These are phyloP conservation scores for Hymenochirus boettgeri DNA, from an alignment of 2,113 vertebrate species.

Conservation along the genomic window DNA sequence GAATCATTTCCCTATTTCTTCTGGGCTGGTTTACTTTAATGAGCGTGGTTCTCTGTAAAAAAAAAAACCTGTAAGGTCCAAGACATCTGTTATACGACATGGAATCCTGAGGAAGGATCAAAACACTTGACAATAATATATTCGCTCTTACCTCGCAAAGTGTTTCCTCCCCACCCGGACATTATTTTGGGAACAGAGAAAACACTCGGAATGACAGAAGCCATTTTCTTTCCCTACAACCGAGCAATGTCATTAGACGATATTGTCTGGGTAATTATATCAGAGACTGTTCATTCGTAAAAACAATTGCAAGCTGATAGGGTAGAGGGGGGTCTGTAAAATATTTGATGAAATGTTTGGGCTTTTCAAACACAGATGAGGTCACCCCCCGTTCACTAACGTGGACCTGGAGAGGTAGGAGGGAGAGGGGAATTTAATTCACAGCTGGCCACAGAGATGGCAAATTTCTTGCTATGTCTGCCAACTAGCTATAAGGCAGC, in stretches of 20 bases:
- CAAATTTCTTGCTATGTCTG: conserved; percentile 39
- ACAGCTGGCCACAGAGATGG: conserved; percentile 51
- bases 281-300: conserved; percentile 55
- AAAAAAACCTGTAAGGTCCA: no score
- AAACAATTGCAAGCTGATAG: conserved; percentile 52
- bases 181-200: conserved; percentile 18
- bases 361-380: conserved; percentile 58
- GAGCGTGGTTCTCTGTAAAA: no score
- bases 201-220: conserved; percentile 5
- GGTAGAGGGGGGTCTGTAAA: conserved; percentile 26
- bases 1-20: no score
- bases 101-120: conserved; percentile 5
- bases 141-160: conserved; percentile 25
- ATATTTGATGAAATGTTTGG: conserved; percentile 54
- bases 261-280: conserved; percentile 51
- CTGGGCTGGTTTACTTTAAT: no score
- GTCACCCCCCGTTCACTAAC: conserved; percentile 46
- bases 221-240: conserved; percentile 13
- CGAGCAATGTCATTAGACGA: conserved; percentile 28
- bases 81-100: background rate
- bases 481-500: conserved; percentile 11
- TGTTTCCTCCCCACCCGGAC: conserved; percentile 29
- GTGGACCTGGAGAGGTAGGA: conserved; percentile 46
- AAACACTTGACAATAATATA: conserved; percentile 37
- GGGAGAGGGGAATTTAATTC: conserved; percentile 43